These are phyloP conservation scores for Hucho hucho DNA, from an alignment of 2,113 vertebrate species.

Conservation along the genomic window DNA sequence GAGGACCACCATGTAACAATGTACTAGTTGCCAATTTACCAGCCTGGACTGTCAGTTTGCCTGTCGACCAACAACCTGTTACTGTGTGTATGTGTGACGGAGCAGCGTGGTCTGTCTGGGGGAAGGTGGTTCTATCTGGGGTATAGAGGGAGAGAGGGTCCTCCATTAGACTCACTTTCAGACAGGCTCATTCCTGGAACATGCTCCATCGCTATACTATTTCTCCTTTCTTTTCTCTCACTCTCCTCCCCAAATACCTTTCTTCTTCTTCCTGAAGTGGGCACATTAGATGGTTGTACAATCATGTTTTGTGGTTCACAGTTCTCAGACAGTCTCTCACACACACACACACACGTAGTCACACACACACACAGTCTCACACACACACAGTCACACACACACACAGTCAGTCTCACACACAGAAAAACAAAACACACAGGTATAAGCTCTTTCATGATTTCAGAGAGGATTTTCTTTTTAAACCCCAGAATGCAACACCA, in stretches of 20 bases:
- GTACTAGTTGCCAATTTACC: constrained; percentile 84
- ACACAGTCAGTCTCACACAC: constrained; percentile 60
- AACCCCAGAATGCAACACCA: background rate
- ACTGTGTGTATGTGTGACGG: constrained; percentile 69
- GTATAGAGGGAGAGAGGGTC: background rate
- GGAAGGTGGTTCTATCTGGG: background rate
- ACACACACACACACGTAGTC: too few species aligned
- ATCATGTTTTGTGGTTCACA: constrained; percentile 83
- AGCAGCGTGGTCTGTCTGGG: constrained; percentile 8
- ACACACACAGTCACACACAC: too few species aligned
- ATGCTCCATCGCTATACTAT: constrained; percentile 31
- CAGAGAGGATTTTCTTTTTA: constrained; percentile 59
- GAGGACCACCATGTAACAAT: constrained; percentile 77
- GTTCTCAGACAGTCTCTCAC: too few species aligned
- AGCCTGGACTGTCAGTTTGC: constrained; percentile 73
- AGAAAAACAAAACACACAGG: constrained; percentile 49
- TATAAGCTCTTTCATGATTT: constrained; percentile 55
- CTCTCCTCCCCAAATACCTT: too few species aligned
- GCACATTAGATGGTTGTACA: constrained; percentile 84
- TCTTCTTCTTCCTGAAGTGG: background rate
- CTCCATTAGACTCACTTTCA: constrained; percentile 69
- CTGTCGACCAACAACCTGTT: constrained; percentile 72
- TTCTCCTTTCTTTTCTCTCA: constrained; percentile 55
- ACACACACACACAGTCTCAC: too few species aligned
- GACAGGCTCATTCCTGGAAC: constrained; percentile 75